Base-by-base conservation (phyloP, 1,140 invertebrate genomes). In the Penaeus chinensis region DNA sequence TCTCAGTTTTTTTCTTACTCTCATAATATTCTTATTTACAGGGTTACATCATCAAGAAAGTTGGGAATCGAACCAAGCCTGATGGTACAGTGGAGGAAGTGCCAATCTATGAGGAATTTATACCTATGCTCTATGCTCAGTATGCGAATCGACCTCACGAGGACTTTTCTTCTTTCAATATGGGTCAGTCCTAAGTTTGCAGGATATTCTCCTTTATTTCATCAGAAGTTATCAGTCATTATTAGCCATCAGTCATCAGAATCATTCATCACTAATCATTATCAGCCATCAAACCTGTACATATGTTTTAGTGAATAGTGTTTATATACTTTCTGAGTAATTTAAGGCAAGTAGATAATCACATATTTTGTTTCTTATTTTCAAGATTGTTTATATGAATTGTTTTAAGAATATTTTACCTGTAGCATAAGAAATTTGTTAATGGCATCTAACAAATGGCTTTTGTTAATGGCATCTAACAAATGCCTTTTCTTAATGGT, bases 101-200 rank as follows among this genome's bases (percentile, higher is more conserved):
- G 91, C 94, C 96, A 76, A 95, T 96, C 83, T 98, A 97, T 92
- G 93, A 97, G 91, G 98, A 99, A 92, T 99, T 99, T 92, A 97
- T 99, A 93, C 98, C 98, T 13, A 92, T 96, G 42, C 90, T 94
- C 8, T 97, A 96, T 91, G 92, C 93, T 22, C 97, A 98, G 91
- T 94, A 95, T 92, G 93, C 94, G 90, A 91, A 94, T 19, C 92
- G 93, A 87, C 94, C 94, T 0, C 93, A 93, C 82, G 92, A 94
- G 61, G 94, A 96, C 90, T 97, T 96, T 92, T 94, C 95, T 20
- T 94, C 94, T 1, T 99, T 99, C 91, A 96, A 98, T 93, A 93
- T 94, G 82, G 90, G 89, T 89, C 79, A 37, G 62, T 82, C 62
- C n/a, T 61, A 18, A 22, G 62, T 83, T 42, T 42, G 20, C 27